A percentile compares a stretch with the other conserved stretches of the same genome.
phyloP scores from a whole-genome alignment of 1,140 invertebrate species.

The Aphaenogaster floridana region DNA sequence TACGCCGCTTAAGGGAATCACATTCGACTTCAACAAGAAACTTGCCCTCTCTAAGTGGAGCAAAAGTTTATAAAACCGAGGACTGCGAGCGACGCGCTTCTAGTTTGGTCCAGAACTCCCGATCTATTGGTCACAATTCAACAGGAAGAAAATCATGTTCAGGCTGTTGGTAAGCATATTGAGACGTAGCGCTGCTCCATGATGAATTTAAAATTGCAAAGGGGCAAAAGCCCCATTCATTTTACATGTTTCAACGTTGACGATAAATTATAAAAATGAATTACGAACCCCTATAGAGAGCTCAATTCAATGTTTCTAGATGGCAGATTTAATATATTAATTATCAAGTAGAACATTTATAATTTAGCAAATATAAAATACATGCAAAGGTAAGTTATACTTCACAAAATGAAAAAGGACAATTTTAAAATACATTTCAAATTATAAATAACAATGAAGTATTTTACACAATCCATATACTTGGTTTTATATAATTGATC shows the following conservation, averaged over 20 bases:
- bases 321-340: background rate
- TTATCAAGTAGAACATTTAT: background rate
- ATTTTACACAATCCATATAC: background rate
- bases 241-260: background rate
- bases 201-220: background rate
- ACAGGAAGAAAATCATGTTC: conserved; percentile 69
- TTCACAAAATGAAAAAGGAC: background rate
- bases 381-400: background rate
- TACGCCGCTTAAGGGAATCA: conserved; percentile 85
- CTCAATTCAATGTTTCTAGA: background rate
- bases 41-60: conserved; percentile 74
- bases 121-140: conserved; percentile 38
- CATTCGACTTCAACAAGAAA: conserved; percentile 75
- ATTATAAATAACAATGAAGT: background rate
- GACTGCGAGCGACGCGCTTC: conserved; percentile 67
- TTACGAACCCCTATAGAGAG: background rate
- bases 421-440: background rate
- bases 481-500: background rate
- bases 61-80: conserved; percentile 86
- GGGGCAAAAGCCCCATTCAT: background rate
- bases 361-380: background rate
- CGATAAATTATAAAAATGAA: background rate
- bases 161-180: conserved; percentile 73
- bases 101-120: conserved; percentile 78
- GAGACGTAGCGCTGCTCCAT: background rate